These are phyloP conservation scores for Amazona guildingii DNA, from an alignment of 2,113 vertebrate genomes.

Conservation along the genomic window DNA sequence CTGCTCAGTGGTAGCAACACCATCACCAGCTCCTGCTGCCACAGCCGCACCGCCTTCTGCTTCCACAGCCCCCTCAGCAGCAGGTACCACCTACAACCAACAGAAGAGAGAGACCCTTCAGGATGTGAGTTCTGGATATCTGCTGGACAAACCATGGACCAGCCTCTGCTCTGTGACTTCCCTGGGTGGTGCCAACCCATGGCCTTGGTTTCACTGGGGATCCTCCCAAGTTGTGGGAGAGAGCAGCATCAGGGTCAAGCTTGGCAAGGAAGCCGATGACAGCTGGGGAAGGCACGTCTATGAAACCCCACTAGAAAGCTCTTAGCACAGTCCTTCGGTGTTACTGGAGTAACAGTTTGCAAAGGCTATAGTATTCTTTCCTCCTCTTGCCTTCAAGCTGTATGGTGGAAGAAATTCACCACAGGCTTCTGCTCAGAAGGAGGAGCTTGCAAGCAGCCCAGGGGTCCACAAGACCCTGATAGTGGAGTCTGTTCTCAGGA, in stretches of 20 bases:
- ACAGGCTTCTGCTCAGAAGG: not conserved
- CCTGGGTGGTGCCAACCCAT: not conserved
- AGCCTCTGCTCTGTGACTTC: not conserved
- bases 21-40: not conserved
- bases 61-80: not conserved
- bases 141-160: not conserved
- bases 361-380: not conserved
- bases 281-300: not conserved
- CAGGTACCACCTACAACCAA: conserved; percentile 49
- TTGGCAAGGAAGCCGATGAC: not conserved
- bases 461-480: not conserved
- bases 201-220: not conserved
- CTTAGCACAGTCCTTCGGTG: not conserved
- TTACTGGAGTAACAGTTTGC: not conserved
- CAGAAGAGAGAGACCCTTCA: not conserved
- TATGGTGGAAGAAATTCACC: not conserved
- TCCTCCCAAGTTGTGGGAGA: not conserved
- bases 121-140: not conserved
- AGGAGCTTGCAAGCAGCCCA: not conserved
- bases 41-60: not conserved
- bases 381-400: not conserved
- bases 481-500: not conserved
- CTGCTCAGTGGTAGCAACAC: not conserved
- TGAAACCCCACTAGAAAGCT: not conserved
- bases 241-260: accelerated